A percentile compares a stretch with the other conserved stretches of the same genome.
Conservation (phyloP, 2,888 invertebrate species). For the Aphodius sticticus region DNA sequence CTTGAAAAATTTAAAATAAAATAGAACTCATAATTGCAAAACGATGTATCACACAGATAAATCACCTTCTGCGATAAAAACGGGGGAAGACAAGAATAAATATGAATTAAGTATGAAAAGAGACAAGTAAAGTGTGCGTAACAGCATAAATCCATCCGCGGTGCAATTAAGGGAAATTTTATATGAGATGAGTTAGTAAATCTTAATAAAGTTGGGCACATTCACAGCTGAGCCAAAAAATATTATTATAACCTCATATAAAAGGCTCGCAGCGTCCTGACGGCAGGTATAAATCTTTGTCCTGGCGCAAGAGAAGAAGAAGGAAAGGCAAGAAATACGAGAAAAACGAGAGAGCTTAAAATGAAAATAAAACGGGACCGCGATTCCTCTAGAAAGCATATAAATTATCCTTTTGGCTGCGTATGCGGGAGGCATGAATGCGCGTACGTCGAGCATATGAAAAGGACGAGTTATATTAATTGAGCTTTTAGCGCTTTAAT, state of each 20-base stretch:
- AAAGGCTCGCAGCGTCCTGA: conserved; percentile 55
- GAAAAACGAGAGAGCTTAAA: conserved; percentile 58
- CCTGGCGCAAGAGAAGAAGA: background rate
- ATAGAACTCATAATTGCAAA: too few species aligned
- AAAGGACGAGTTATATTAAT: conserved; percentile 4
- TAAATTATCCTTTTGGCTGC: conserved; percentile 51
- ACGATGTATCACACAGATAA: background rate
- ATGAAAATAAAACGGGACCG: conserved; percentile 59
- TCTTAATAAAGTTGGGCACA: conserved; percentile 37
- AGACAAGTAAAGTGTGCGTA: conserved; percentile 13
- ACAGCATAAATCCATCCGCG: conserved; percentile 35
- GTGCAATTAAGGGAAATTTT: conserved; percentile 38
- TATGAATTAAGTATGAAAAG: background rate
- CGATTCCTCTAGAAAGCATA: conserved; percentile 59
- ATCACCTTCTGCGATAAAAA: background rate
- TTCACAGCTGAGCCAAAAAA: conserved; percentile 48
- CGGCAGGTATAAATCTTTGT: conserved; percentile 59
- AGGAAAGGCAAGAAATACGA: conserved; percentile 53
- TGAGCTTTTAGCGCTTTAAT: conserved; percentile 4
- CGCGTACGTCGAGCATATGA: background rate
- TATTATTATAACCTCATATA: conserved; percentile 60
- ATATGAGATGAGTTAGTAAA: conserved; percentile 35
- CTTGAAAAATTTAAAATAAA: too few species aligned
- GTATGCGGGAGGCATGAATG: conserved; percentile 34
- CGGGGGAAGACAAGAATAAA: background rate